phyloP scores from a whole-genome alignment of 2,113 vertebrate species.

The Sinocyclocheilus grahami region DNA sequence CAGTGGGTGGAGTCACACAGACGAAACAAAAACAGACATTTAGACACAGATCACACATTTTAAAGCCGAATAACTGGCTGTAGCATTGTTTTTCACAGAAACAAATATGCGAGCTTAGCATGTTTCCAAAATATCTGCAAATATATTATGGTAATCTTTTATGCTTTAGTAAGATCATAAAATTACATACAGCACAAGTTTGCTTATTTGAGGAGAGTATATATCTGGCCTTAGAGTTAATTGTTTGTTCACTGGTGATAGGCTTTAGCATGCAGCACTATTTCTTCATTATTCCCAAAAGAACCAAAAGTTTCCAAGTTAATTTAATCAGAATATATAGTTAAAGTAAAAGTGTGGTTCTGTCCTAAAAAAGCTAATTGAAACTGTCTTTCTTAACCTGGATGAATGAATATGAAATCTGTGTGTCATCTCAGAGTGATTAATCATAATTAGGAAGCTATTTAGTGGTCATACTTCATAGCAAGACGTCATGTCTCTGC shows the following conservation, averaged over 20 bases:
- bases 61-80: not conserved
- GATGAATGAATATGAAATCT: constrained; percentile 38
- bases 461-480: constrained; percentile 49
- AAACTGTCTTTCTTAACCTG: constrained; percentile 35
- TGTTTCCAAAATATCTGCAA: not conserved
- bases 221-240: not conserved
- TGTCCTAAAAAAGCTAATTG: constrained; percentile 22
- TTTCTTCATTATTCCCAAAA: not conserved
- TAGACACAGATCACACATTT: not conserved
- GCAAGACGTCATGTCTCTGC: constrained; percentile 43
- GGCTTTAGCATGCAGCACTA: not conserved
- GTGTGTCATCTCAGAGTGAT: constrained; percentile 44
- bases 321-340: constrained; percentile 11
- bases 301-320: not conserved
- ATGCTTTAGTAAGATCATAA: not conserved
- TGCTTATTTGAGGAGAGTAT: not conserved
- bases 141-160: too few species aligned
- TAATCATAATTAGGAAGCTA: constrained; percentile 54
- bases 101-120: not conserved
- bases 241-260: not conserved
- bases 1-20: not conserved
- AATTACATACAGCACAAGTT: not conserved
- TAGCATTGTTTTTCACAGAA: not conserved
- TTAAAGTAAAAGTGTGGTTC: not conserved
- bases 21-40: not conserved